phyloP scores from a whole-genome alignment of 2,888 invertebrate species.

The Timema cristinae region DNA sequence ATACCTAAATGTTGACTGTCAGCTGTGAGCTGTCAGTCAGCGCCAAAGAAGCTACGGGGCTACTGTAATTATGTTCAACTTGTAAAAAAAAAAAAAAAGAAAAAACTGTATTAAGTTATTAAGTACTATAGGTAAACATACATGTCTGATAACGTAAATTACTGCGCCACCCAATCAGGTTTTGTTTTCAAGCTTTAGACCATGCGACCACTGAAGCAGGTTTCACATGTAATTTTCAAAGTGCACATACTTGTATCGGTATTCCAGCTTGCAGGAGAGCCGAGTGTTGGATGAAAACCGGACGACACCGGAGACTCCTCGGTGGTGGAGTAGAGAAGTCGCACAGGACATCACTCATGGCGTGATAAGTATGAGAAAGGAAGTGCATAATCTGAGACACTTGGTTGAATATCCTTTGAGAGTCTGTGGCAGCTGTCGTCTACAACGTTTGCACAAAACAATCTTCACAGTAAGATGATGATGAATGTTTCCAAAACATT shows the following conservation, averaged over 20 bases:
- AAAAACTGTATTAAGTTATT: neutral
- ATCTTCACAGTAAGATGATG: too few species aligned
- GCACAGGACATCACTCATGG: slow-evolving; percentile 79
- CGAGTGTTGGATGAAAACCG: slow-evolving; percentile 67
- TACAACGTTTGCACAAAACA: neutral
- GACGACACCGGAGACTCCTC: slow-evolving; percentile 64
- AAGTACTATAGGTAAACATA: too few species aligned
- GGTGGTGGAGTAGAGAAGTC: slow-evolving; percentile 65
- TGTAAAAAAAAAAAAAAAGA: too few species aligned
- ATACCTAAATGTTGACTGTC: too few species aligned
- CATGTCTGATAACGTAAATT: too few species aligned
- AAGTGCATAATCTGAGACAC: slow-evolving; percentile 80
- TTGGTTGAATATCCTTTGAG: slow-evolving; percentile 66
- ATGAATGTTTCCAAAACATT: too few species aligned
- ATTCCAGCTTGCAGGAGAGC: slow-evolving; percentile 62
- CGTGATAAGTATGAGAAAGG: slow-evolving; percentile 84
- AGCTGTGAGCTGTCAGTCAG: too few species aligned
- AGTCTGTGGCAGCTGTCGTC: slow-evolving; percentile 45
- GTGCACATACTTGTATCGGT: slow-evolving; percentile 47
- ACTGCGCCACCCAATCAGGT: too few species aligned
- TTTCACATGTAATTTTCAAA: neutral
- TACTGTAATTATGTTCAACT: too few species aligned
- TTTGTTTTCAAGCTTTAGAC: too few species aligned
- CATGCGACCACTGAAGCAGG: too few species aligned
- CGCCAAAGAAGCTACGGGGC: too few species aligned